Evolutionary conservation across 92 coral and sea anemone genomes (phyloP).

Genomic region (Muricea muricata): DNA sequence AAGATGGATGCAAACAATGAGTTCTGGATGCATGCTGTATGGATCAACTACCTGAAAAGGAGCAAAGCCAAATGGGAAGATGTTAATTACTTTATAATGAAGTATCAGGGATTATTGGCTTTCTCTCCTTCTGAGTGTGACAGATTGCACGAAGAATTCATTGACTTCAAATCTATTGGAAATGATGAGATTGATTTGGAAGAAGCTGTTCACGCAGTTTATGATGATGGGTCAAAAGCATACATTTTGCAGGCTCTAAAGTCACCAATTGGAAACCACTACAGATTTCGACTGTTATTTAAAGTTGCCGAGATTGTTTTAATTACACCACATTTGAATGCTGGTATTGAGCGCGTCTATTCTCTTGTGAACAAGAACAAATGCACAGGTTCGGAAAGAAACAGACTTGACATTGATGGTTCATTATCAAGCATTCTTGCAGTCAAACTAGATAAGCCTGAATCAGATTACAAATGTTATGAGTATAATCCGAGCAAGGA

Average conservation of each 20-base stretch:
- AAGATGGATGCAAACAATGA: no score
- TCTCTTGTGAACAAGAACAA: slow-evolving; percentile 54
- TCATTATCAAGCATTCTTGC: slow-evolving; percentile 46
- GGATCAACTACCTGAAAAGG: slow-evolving; percentile 24
- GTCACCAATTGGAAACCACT: slow-evolving; percentile 40
- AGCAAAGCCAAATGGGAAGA: slow-evolving; percentile 36
- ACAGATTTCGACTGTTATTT: slow-evolving; percentile 34
- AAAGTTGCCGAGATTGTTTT: slow-evolving; percentile 29
- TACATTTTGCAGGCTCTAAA: slow-evolving; percentile 42
- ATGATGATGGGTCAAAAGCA: slow-evolving; percentile 51
- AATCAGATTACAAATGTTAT: slow-evolving; percentile 1
- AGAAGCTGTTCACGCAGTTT: slow-evolving; percentile 27
- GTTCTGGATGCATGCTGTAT: slow-evolving; percentile 29
- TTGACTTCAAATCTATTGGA: slow-evolving; percentile 28
- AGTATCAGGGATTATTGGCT: slow-evolving; percentile 18
- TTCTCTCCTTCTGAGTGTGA: slow-evolving; percentile 29
- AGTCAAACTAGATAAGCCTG: slow-evolving; percentile 29
- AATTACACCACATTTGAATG: slow-evolving; percentile 42
- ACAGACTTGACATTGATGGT: no score
- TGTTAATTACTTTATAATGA: slow-evolving; percentile 30
- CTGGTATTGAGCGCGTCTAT: slow-evolving; percentile 51
- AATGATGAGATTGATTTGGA: slow-evolving; percentile 31
- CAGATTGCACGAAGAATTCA: slow-evolving; percentile 42
- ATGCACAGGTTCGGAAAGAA: slow-evolving; percentile 38
- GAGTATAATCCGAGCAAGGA: neutral